Conservation (phyloP, 1,140 invertebrate genomes). For the Papilio glaucus region DNA sequence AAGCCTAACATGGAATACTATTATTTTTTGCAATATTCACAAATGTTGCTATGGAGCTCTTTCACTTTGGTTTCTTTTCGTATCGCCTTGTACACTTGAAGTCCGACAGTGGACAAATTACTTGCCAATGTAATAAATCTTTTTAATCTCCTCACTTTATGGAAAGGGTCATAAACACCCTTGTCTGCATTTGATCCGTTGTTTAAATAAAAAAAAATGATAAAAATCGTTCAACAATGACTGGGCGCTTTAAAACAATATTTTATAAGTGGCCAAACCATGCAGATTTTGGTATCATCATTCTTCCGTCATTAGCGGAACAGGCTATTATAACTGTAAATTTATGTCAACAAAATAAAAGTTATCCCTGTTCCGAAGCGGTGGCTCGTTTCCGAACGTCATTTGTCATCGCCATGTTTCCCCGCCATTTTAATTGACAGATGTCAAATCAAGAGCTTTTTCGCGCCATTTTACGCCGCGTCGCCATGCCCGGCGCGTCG, state of each 20-base stretch:
- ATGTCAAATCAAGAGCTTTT: slow-evolving; percentile 70
- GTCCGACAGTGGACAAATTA: too few species aligned
- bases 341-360: slow-evolving; percentile 53
- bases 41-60: too few species aligned
- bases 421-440: slow-evolving; percentile 74
- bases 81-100: neutral
- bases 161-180: neutral
- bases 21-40: too few species aligned
- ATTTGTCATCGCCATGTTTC: slow-evolving; percentile 59
- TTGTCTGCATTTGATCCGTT: neutral
- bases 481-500: slow-evolving; percentile 47
- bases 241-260: slow-evolving; percentile 7
- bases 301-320: slow-evolving; percentile 39
- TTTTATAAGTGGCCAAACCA: slow-evolving; percentile 18
- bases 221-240: neutral
- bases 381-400: slow-evolving; percentile 57
- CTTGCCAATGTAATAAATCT: neutral
- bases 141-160: neutral
- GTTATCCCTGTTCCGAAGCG: slow-evolving; percentile 42
- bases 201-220: neutral
- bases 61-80: too few species aligned
- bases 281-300: slow-evolving; percentile 14
- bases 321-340: slow-evolving; percentile 42
- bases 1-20: too few species aligned
- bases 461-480: slow-evolving; percentile 63